Percentiles rank a stretch among this genome's conserved stretches.
Evolutionary conservation across 2,888 invertebrate genomes (phyloP).

Genomic region (Macrostomum cliftonense): DNA sequence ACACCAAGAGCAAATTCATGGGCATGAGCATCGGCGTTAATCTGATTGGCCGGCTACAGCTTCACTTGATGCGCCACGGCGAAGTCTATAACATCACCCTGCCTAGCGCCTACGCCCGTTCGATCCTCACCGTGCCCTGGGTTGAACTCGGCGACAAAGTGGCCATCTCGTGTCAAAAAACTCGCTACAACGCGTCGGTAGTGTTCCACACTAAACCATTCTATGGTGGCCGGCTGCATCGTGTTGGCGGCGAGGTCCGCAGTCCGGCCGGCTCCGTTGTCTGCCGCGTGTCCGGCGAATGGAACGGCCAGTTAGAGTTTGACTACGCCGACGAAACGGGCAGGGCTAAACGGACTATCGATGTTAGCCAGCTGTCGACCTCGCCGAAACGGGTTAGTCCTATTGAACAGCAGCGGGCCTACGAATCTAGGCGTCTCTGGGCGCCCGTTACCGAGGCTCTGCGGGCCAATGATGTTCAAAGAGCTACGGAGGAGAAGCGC

Average conservation of each 20-base stretch:
- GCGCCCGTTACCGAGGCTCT: slow-evolving; percentile 39
- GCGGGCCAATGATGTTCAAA: slow-evolving; percentile 31
- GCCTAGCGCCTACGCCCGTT: slow-evolving; percentile 41
- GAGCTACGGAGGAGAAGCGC: slow-evolving; percentile 38
- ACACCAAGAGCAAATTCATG: slow-evolving; percentile 42
- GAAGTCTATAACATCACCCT: slow-evolving; percentile 39
- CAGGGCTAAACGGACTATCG: slow-evolving; percentile 20
- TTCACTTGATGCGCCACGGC: slow-evolving; percentile 13
- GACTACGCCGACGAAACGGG: slow-evolving; percentile 19
- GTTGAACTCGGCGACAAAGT: slow-evolving; percentile 41
- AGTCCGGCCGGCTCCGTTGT: slow-evolving; percentile 27
- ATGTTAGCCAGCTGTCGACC: slow-evolving; percentile 21
- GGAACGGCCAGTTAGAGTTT: slow-evolving; percentile 39
- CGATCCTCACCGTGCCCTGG: slow-evolving; percentile 41
- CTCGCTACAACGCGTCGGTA: slow-evolving; percentile 35
- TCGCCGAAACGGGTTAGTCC: slow-evolving; percentile 36
- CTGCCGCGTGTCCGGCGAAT: slow-evolving; percentile 39
- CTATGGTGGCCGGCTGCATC: slow-evolving; percentile 41
- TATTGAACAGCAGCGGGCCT: slow-evolving; percentile 32
- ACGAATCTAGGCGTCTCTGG: slow-evolving; percentile 41
- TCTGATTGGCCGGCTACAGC: slow-evolving; percentile 32
- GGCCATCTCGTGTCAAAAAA: slow-evolving; percentile 33
- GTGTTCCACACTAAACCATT: slow-evolving; percentile 41
- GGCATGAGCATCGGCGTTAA: slow-evolving; percentile 41
- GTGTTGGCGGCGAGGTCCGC: slow-evolving; percentile 40